Evolutionary conservation across 2,888 invertebrate species (phyloP), one percentile per base, ranked within the genome.

Genomic region (Piscicola geometra): DNA sequence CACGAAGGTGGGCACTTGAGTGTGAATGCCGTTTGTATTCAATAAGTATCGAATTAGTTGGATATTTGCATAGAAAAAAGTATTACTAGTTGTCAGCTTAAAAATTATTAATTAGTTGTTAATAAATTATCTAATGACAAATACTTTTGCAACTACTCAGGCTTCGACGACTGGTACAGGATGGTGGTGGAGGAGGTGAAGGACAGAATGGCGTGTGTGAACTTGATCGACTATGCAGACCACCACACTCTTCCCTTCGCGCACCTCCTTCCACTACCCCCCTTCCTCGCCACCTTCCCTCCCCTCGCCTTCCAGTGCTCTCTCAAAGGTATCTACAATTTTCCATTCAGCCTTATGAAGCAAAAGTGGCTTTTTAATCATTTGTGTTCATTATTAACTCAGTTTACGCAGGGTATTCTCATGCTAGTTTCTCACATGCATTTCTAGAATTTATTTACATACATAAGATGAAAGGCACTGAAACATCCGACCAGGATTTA

Each of bases 301-400:
- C 36, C 47, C 41, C 71, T 71, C n/a, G 71, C 71, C 35, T 50
- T 71, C 41, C 36, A 71, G 25, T 71, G 71, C 71, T 71, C 71
- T 30, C 47, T 71, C 0, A 25, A 41, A 25, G 71, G 71, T 71
- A 41, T 15, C 41, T 9, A 41, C 41, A 41, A 9, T 41, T 15
- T 9, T 41, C 12, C 60, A 56, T 25, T n/a, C 3, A 15, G 3
- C 9, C n/a, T 56, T n/a, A 56, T 56, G 9, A 15, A 56, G 5
- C 60, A 15, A 15, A 47, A 15, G 12, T n/a, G n/a, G n/a, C n/a
- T n/a, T n/a, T n/a, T n/a, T 15, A 47, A 47, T 47, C 9, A 15
- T 47, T 47, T 47, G 50, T 47, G 50, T 47, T 47, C 21, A 21
- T 47, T 47, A 15, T 15, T 21, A 9, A 47, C 21, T 15, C 50